A percentile compares a stretch with the other conserved stretches of the same genome.
phyloP scores from a whole-genome alignment of 2,113 vertebrate species.

The Corvus moneduloides region DNA sequence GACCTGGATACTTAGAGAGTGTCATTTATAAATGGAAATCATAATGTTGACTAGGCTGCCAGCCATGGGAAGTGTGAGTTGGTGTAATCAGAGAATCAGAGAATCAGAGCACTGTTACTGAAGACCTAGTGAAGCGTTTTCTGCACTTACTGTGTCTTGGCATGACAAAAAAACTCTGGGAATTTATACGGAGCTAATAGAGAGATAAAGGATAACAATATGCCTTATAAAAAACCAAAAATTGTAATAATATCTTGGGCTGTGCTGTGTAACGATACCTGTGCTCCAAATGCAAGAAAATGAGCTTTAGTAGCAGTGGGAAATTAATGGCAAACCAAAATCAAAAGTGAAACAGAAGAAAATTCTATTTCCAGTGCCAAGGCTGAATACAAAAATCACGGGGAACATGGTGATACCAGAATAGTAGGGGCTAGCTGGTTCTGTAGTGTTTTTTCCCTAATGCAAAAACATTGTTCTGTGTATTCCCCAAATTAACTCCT shows the following conservation, averaged over 20 bases:
- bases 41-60: neutral
- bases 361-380: neutral
- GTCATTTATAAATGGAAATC: neutral
- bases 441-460: neutral
- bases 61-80: neutral
- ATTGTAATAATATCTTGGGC: neutral
- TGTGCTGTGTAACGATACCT: neutral
- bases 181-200: neutral
- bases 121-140: neutral
- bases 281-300: neutral
- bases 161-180: neutral
- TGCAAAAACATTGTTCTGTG: neutral
- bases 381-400: neutral
- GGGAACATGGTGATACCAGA: neutral
- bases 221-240: neutral
- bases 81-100: no score
- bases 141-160: neutral
- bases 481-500: neutral
- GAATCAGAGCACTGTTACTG: neutral
- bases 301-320: neutral
- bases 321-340: neutral
- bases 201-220: neutral
- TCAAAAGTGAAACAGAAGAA: neutral
- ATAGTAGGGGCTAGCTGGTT: neutral
- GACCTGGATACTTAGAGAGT: neutral